Base-by-base conservation (phyloP, 1,140 invertebrate genomes). In the Drosophila baimaii region DNA sequence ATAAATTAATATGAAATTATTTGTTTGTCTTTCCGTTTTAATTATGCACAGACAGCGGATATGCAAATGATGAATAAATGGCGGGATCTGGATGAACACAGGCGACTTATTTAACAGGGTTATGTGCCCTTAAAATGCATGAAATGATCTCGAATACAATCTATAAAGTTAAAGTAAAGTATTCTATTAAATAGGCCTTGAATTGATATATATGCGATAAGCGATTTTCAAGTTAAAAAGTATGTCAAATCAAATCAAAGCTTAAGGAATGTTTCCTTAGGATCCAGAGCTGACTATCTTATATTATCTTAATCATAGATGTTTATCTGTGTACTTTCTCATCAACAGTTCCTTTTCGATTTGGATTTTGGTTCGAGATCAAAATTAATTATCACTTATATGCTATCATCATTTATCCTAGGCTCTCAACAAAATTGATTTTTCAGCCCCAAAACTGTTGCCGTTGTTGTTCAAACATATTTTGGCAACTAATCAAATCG, bases 1-100 rank as follows among this genome's bases (percentile, higher is more conserved):
- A 74, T 74, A 74, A 74, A 75, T 75, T 47, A 75, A 64, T 43
- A 43, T 59, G 49, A 39, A 68, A 68, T 76, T 76, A 68, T 68
- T 76, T 76, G 44, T 76, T 68, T 57, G 62, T 55, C 17, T 55
- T 66, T 65, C 46, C 51, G 52, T 33, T 66, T 57, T 51, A 76
- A 76, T 76, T 76, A 68, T 76, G 72, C 62, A 54, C 71, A 75
- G 49, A 61, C 47, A 74, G 31, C 56, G 56, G 52, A 75, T 59
- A 35, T 66, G 52, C 33, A 57, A 73, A 35, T 17, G 17, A 3
- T 17, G 21, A n/a, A 41, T 8, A n/a, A 43, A 25, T 39, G n/a
- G 2, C 13, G 0, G 31, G 4, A 5, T 6, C 8, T 3, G 31
- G 8, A 54, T n/a, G n/a, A n/a, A 7, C 6, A 15, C 29, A 10